Conservation (phyloP, 1,140 invertebrate genomes). For the Triops longicaudatus region DNA sequence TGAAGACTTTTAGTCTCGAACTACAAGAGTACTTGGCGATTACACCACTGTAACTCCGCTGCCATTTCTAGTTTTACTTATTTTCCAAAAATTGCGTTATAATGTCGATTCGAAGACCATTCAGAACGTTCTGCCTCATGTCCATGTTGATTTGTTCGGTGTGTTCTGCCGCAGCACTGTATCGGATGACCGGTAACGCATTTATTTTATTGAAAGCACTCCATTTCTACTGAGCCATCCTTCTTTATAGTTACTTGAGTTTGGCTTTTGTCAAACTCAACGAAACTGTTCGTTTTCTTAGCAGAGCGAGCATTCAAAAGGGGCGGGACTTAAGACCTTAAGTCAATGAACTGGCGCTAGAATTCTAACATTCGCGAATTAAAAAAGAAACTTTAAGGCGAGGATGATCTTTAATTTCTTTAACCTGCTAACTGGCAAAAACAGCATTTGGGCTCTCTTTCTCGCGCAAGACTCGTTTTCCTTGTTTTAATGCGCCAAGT, state of each 20-base stretch:
- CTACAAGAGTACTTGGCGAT: not conserved
- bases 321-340: no score
- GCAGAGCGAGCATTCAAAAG: no score
- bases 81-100: not conserved
- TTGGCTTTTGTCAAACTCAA: no score
- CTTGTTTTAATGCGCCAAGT: slow-evolving; percentile 1
- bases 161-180: not conserved
- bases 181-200: not conserved
- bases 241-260: not conserved
- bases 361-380: no score
- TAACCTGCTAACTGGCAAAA: not conserved
- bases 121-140: not conserved
- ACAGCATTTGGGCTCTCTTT: not conserved
- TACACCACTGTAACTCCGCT: not conserved
- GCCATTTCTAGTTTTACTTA: not conserved
- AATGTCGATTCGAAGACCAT: not conserved
- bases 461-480: not conserved
- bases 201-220: not conserved
- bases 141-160: not conserved
- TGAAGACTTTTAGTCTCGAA: not conserved
- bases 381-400: no score
- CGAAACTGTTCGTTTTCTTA: no score
- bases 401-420: not conserved
- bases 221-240: not conserved
- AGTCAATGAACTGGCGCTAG: no score